A percentile compares a stretch with the other conserved stretches of the same genome.
phyloP scores from a whole-genome alignment of 2,888 invertebrate genomes.

The Sminthurinus aureus region DNA sequence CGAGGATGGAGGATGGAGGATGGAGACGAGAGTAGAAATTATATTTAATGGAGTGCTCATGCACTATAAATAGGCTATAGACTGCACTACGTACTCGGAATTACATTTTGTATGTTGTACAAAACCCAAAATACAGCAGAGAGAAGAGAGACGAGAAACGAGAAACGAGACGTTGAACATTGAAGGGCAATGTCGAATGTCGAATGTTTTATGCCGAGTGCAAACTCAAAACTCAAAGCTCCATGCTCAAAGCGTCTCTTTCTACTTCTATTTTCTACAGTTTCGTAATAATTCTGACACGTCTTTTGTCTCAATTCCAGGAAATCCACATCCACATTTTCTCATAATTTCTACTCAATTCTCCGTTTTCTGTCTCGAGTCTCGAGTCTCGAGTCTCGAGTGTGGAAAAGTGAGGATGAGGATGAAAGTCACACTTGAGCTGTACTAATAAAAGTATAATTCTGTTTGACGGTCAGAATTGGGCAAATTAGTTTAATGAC shows the following conservation, averaged over 20 bases:
- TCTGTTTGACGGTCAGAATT: background rate
- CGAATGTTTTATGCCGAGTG: background rate
- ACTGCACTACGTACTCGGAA: no score
- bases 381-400: no score
- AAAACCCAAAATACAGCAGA: background rate
- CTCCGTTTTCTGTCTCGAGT: no score
- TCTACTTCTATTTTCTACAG: background rate
- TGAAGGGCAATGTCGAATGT: background rate
- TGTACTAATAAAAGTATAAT: no score
- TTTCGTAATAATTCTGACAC: background rate
- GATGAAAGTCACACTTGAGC: background rate
- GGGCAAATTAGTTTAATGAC: conserved; percentile 20
- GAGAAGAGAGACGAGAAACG: background rate
- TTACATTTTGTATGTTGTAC: no score
- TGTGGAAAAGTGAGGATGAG: background rate
- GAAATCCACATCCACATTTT: no score
- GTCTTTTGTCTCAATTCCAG: background rate
- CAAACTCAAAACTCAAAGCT: background rate
- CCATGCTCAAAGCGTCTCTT: background rate
- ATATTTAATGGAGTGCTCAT: background rate
- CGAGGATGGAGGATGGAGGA: no score
- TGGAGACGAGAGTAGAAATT: background rate
- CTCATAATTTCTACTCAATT: no score
- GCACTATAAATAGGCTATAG: no score
- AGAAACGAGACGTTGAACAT: background rate